Evolutionary conservation across 1,140 invertebrate species (phyloP), one percentile per base, ranked within the genome.

Genomic region (Hypsibius dujardini): DNA sequence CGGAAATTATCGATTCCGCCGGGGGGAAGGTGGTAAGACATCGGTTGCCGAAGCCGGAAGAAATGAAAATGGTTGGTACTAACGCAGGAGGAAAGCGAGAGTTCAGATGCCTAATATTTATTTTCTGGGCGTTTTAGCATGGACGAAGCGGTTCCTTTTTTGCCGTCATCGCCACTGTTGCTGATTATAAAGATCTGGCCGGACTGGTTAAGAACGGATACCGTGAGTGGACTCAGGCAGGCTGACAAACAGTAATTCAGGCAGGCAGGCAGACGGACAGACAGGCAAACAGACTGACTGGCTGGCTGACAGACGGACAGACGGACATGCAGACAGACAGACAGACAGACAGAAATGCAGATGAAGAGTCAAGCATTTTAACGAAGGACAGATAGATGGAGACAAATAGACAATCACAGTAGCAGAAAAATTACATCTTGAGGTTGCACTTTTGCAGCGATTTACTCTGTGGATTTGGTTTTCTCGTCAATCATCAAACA

Each of bases 31-130:
- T 45, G 12, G 12, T 67, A 42, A 67, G 7, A 42, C 62, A 67
- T 67, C 62, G 62, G 3, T 15, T 67, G 42, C 62, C 62, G 12
- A 67, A 67, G 42, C 42, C 42, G 62, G 62, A 67, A 67, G 62
- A 67, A 15, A 7, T 67, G 12, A 67, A 42, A 67, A 67, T 42
- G 62, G 62, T 67, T 15, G 3, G 62, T n/a, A 56, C n/a, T 7
- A 56, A 56, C 7, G 50, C 50, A 56, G 50, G 7, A 12, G 50
- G 7, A 12, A 12, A 12, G 50, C 50, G 7, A n/a, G 50, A 56
- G 50, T n/a, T 67, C 50, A n/a, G n/a, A 56, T 12, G n/a, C n/a
- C n/a, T n/a, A 56, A 56, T 56, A 56, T n/a, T 56, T 56, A 56
- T 56, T 56, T 56, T n/a, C n/a, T 56, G 28, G 28, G 28, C 28